Evolutionary conservation across 2,797 vertebrate species (phyloP).

Genomic region (Pseudotriccus pelzelni): DNA sequence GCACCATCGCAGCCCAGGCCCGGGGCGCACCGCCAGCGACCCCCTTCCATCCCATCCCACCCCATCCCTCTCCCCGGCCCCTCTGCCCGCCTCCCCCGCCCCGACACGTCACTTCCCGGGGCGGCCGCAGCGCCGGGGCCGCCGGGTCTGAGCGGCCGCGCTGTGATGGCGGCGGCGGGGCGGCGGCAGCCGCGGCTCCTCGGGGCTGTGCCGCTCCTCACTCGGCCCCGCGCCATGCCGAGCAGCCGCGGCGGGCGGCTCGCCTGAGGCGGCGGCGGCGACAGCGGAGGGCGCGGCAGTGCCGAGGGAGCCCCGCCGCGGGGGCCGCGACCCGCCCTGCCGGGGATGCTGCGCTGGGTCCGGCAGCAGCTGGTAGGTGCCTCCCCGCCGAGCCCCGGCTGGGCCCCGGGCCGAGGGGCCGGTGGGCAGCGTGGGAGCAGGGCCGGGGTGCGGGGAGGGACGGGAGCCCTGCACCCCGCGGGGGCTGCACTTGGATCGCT

Average conservation of each 20-base stretch:
- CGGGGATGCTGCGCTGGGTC: slow-evolving; percentile 91
- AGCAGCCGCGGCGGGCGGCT: neutral
- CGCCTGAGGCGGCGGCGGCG: slow-evolving; percentile 35
- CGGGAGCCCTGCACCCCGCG: neutral
- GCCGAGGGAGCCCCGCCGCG: neutral
- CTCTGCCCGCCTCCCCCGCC: neutral
- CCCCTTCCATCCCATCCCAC: neutral
- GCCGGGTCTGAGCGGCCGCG: neutral
- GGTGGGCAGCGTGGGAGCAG: neutral
- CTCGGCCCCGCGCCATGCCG: slow-evolving; percentile 37
- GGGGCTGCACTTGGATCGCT: rapidly evolving
- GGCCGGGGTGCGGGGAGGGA: neutral
- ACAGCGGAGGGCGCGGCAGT: slow-evolving; percentile 8
- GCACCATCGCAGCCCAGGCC: rapidly evolving
- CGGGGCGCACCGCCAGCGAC: rapidly evolving
- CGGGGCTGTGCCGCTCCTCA: slow-evolving; percentile 13
- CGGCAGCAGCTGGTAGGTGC: slow-evolving; percentile 94
- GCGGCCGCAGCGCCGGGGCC: neutral
- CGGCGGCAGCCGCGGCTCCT: neutral
- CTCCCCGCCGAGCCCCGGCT: neutral
- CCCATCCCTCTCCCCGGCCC: rapidly evolving
- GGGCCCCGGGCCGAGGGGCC: neutral
- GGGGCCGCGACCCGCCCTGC: slow-evolving; percentile 14
- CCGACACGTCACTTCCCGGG: slow-evolving; percentile 66
- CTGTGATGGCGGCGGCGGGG: slow-evolving; percentile 39